Evolutionary conservation across 2,888 invertebrate species (phyloP), one percentile per base, ranked within the genome.

Genomic region (Spisula subtruncata): DNA sequence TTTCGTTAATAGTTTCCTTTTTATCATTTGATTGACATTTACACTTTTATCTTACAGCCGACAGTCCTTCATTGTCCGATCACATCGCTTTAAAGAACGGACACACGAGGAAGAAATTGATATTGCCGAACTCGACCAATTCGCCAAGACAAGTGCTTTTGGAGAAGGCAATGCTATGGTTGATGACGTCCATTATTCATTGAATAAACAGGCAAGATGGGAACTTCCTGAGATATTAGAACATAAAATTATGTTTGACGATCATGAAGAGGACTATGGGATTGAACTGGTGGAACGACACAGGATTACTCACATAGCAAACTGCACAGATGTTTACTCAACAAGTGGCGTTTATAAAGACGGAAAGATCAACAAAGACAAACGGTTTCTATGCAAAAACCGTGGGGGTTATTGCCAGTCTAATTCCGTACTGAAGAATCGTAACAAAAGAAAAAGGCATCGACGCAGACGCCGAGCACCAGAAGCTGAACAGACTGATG

Each of bases 201-300:
- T 95, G 18, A 95, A 95, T 90, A 95, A 95, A 85, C 94, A 93
- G 84, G 89, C 93, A 8, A 84, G 95, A 82, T 95, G 95, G 95
- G 82, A 81, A 10, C 83, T 95, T 0, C 95, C 95, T 1, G 87
- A 91, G 0, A 83, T 90, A 2, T 81, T 95, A 0, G 92, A 93
- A 81, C 85, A 93, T 20, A 91, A 92, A 29, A 88, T 93, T 32
- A 41, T 90, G 0, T 10, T 32, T 6, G 90, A 88, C 0, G 56
- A 80, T 2, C 85, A 91, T 29, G 86, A 87, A 0, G 89, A 92
- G 16, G 90, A 91, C 14, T 89, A 86, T 32, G 92, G 91, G 35
- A 88, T 94, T 12, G 91, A 93, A 32, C 66, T 94, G 14, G 83
- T 93, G 46, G 90, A 93, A 84, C 87, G 88, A 0, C 94, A 94